Evolutionary conservation across 2,888 invertebrate species (phyloP).

Genomic region (Tolmerus cingulatus): DNA sequence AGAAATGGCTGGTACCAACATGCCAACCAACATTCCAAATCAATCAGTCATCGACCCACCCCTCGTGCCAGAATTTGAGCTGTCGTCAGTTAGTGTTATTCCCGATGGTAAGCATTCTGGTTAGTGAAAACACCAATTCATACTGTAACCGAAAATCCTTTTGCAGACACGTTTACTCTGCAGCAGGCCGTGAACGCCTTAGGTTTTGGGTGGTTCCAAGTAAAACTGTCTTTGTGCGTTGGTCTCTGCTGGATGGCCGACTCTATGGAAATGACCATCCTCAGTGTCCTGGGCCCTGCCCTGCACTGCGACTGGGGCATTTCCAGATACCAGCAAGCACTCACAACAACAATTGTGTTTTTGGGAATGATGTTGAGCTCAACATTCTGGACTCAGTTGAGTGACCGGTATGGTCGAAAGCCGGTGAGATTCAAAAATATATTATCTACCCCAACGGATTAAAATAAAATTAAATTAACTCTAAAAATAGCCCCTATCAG

Average conservation of each 20-base stretch:
- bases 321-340: constrained; percentile 84
- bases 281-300: constrained; percentile 92
- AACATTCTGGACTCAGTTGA: constrained; percentile 94
- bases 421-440: constrained; percentile 68
- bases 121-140: too few relatives aligned
- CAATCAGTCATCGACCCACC: constrained; percentile 49
- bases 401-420: constrained; percentile 91
- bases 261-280: constrained; percentile 98
- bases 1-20: constrained; percentile 53
- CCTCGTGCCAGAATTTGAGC: constrained; percentile 67
- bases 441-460: neutral
- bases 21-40: constrained; percentile 45
- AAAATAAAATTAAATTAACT: neutral
- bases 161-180: constrained; percentile 83
- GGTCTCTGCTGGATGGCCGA: constrained; percentile 96
- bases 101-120: constrained; percentile 71
- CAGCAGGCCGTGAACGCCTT: constrained; percentile 86
- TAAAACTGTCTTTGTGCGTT: constrained; percentile 83
- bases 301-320: constrained; percentile 95
- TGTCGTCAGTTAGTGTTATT: constrained; percentile 72
- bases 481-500: neutral
- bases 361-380: constrained; percentile 97
- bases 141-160: constrained; percentile 20
- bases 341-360: constrained; percentile 93
- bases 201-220: constrained; percentile 91